phyloP scores from a whole-genome alignment of 2,797 vertebrate genomes.

The Crocodylus rhombifer region DNA sequence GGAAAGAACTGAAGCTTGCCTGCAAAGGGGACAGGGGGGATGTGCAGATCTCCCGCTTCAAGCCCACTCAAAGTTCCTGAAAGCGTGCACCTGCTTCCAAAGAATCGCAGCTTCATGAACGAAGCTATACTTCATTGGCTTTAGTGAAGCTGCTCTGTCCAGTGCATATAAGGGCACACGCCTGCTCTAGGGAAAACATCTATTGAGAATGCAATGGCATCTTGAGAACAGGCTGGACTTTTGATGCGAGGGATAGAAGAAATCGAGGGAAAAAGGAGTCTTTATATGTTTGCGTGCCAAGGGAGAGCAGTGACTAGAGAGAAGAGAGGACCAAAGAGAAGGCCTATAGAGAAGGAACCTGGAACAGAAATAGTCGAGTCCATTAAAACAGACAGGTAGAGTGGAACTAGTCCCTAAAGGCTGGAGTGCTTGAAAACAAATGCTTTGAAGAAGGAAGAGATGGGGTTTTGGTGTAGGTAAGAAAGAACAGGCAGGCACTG shows the following conservation, averaged over 20 bases:
- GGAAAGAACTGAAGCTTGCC: not conserved
- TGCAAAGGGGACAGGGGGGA: not conserved
- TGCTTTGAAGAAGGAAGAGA: not conserved
- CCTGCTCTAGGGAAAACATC: not conserved
- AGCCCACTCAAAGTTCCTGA: conserved; percentile 12
- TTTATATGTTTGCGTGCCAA: not conserved
- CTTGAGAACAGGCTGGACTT: not conserved
- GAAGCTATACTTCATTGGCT: not conserved
- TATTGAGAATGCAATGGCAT: not conserved
- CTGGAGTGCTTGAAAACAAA: not conserved
- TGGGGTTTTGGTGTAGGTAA: not conserved
- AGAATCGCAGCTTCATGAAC: not conserved
- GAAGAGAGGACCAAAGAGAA: not conserved
- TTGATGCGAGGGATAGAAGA: conserved; percentile 7
- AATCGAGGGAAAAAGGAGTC: not conserved
- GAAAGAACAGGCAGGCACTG: not conserved
- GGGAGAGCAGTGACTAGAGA: not conserved
- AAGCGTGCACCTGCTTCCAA: conserved; percentile 18
- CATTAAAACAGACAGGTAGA: not conserved
- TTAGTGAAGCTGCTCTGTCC: not conserved
- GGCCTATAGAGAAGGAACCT: not conserved
- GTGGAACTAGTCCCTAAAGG: not conserved
- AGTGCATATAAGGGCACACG: not conserved
- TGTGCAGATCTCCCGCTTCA: not conserved
- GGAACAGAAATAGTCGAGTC: not conserved